Conservation (phyloP, 2,797 vertebrate genomes). For the Triplophysa bombifrons region DNA sequence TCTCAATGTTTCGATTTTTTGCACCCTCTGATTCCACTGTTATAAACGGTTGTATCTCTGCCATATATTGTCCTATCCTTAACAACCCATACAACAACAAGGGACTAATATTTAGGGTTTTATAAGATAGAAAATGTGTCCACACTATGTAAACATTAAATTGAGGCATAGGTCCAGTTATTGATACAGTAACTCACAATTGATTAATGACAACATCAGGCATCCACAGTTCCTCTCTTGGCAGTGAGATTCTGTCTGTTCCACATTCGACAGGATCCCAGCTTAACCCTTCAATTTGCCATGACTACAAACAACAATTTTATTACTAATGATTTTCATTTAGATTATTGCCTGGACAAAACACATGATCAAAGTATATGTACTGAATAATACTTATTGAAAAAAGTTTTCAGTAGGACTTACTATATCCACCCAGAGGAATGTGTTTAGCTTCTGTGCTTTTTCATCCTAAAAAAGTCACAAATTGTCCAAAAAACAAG, state of each 20-base stretch:
- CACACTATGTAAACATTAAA: not conserved
- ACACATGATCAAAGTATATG: not conserved
- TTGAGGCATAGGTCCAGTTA: not conserved
- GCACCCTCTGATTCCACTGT: no score
- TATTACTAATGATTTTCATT: not conserved
- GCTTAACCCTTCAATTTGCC: conserved; percentile 60
- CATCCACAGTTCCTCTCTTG: conserved; percentile 62
- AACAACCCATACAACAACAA: no score
- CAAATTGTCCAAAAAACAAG: not conserved
- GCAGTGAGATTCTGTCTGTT: conserved; percentile 58
- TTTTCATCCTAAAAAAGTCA: conserved; percentile 69
- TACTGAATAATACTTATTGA: not conserved
- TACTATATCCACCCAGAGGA: conserved; percentile 68
- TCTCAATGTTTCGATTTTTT: no score
- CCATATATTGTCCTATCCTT: no score
- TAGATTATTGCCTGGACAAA: not conserved
- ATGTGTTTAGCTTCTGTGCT: conserved; percentile 71
- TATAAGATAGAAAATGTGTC: not conserved
- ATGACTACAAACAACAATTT: conserved; percentile 45
- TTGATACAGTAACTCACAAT: conserved; percentile 58
- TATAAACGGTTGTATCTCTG: no score
- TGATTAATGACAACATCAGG: conserved; percentile 64
- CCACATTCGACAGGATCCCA: conserved; percentile 64
- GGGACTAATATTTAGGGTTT: no score
- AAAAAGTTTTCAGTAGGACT: conserved; percentile 30